Evolutionary conservation across 23 tunicate genomes (phyloP).

Genomic region (Pegea sp.): DNA sequence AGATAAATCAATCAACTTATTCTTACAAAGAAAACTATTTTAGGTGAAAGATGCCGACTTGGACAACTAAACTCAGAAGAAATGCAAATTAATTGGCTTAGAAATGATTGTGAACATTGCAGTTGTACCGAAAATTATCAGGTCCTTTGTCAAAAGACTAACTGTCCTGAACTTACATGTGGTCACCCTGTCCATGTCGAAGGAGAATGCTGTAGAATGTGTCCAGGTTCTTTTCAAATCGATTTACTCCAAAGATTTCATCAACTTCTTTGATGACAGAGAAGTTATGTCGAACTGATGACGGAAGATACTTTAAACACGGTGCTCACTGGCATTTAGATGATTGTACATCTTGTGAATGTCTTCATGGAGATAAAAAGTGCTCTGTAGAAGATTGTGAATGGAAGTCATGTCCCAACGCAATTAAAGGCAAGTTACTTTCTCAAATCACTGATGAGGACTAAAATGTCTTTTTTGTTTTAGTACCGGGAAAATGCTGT

Average conservation of each 20-base stretch:
- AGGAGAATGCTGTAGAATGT: slow-evolving; percentile 62
- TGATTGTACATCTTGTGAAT: slow-evolving; percentile 84
- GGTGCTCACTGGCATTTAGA: slow-evolving; percentile 82
- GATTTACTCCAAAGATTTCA: background rate
- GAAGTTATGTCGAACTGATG: slow-evolving; percentile 61
- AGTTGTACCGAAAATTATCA: slow-evolving; percentile 6
- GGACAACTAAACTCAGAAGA: too few relatives aligned
- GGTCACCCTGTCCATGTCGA: slow-evolving; percentile 27
- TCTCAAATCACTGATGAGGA: too few relatives aligned
- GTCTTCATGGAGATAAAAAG: slow-evolving; percentile 31
- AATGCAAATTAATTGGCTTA: slow-evolving; percentile 24
- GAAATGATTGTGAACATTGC: slow-evolving; percentile 35
- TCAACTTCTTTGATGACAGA: slow-evolving; percentile 7
- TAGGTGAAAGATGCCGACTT: too few relatives aligned
- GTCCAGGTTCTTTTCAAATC: slow-evolving; percentile 41
- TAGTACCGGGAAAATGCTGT: slow-evolving; percentile 91
- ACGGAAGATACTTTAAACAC: slow-evolving; percentile 52
- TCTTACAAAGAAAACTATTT: too few relatives aligned
- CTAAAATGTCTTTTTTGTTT: too few relatives aligned
- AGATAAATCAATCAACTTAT: too few relatives aligned
- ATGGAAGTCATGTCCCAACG: slow-evolving; percentile 34
- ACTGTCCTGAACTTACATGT: slow-evolving; percentile 49
- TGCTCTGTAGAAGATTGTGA: slow-evolving; percentile 93
- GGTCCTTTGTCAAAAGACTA: slow-evolving; percentile 22
- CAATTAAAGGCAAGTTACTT: slow-evolving; percentile 51